phyloP scores from a whole-genome alignment of 2,797 vertebrate species.

The Chelmon rostratus region DNA sequence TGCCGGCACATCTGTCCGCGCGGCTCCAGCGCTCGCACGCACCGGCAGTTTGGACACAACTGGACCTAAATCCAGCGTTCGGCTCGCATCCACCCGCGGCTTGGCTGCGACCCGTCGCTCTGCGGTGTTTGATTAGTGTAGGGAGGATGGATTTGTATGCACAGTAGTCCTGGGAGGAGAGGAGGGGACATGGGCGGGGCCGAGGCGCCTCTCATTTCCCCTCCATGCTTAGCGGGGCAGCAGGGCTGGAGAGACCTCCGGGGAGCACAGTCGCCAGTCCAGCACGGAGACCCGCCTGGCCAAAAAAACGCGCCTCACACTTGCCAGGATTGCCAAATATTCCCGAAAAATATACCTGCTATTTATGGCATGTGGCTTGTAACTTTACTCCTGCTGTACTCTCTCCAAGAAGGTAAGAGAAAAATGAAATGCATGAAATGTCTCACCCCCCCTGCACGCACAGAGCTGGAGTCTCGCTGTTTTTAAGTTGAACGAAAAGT shows the following conservation, averaged over 20 bases:
- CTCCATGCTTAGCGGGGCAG: slow-evolving; percentile 83
- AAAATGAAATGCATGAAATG: slow-evolving; percentile 20
- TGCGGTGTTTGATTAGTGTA: slow-evolving; percentile 66
- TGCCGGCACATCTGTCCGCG: slow-evolving; percentile 68
- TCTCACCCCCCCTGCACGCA: slow-evolving; percentile 9
- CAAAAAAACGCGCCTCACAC: slow-evolving; percentile 83
- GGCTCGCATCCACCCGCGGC: slow-evolving; percentile 30
- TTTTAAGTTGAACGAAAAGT: slow-evolving; percentile 70
- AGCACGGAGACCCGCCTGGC: slow-evolving; percentile 87
- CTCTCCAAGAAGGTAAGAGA: slow-evolving; percentile 92
- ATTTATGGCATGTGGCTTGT: slow-evolving; percentile 99
- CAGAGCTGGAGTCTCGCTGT: slow-evolving; percentile 18
- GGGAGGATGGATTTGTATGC: slow-evolving; percentile 78
- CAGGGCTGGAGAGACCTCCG: slow-evolving; percentile 87
- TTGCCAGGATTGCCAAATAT: slow-evolving; percentile 89
- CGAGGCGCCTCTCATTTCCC: slow-evolving; percentile 81
- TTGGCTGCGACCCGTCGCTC: slow-evolving; percentile 49
- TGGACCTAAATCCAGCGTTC: slow-evolving; percentile 42
- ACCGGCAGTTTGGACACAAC: slow-evolving; percentile 41
- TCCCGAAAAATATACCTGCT: slow-evolving; percentile 92
- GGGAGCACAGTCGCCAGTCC: slow-evolving; percentile 86
- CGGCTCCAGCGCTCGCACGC: slow-evolving; percentile 27
- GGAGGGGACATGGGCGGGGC: slow-evolving; percentile 87
- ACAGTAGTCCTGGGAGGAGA: slow-evolving; percentile 82
- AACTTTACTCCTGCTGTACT: slow-evolving; percentile 97